Conservation (phyloP, 2,888 invertebrate genomes). For the Drosophila neotestacea region DNA sequence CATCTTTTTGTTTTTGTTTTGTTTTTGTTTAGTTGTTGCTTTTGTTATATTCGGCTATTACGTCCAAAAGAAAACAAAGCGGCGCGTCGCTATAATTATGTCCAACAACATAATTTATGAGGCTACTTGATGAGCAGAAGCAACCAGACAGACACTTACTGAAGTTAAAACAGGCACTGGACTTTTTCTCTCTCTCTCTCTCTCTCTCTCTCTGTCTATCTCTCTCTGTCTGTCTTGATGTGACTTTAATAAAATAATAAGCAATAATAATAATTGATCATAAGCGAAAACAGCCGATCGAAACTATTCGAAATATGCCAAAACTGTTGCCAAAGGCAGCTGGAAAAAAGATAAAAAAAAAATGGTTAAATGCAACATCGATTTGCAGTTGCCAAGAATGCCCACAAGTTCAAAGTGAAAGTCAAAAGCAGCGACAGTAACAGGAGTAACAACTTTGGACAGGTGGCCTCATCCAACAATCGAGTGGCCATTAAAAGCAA, state of each 20-base stretch:
- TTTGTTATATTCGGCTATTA: slow-evolving; percentile 20
- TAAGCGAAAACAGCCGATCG: slow-evolving; percentile 35
- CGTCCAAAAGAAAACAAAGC: slow-evolving; percentile 22
- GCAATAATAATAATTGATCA: slow-evolving; percentile 61
- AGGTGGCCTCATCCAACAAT: too few relatives aligned
- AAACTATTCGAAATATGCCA: slow-evolving; percentile 41
- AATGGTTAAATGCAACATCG: too few relatives aligned
- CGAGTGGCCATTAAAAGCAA: too few relatives aligned
- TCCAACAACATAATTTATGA: slow-evolving; percentile 57
- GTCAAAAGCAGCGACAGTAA: too few relatives aligned
- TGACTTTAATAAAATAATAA: slow-evolving; percentile 65
- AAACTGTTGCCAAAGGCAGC: too few relatives aligned
- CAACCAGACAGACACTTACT: not conserved
- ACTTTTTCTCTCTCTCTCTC: too few relatives aligned
- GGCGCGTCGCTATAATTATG: slow-evolving; percentile 53
- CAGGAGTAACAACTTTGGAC: too few relatives aligned
- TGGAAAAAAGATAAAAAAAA: too few relatives aligned
- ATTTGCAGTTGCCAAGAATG: too few relatives aligned
- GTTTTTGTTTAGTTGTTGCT: slow-evolving; percentile 5
- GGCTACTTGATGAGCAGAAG: slow-evolving; percentile 25
- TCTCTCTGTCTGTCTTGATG: not conserved
- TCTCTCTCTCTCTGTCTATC: too few relatives aligned
- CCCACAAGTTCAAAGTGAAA: too few relatives aligned
- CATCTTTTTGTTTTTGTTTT: not conserved
- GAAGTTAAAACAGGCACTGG: slow-evolving; percentile 29